Base-by-base conservation (phyloP, 2,113 vertebrate genomes). In the Megaptera novaeangliae region DNA sequence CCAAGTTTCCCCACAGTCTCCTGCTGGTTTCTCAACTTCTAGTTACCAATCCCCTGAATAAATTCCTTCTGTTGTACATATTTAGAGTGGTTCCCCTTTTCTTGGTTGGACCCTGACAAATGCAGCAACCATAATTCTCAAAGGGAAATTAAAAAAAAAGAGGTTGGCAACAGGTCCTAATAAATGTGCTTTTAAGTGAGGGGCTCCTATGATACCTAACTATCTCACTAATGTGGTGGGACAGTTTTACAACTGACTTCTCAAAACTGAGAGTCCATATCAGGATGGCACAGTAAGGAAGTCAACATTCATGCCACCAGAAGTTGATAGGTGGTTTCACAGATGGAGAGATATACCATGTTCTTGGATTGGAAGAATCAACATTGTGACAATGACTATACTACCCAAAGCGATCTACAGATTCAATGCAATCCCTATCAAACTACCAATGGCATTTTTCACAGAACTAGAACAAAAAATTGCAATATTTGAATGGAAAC, bases 1-100 rank as follows among this genome's bases (percentile, higher is more conserved):
- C 7, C 57, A 6, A 0, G 2, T 64, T 8, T 34, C 1, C 31
- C 18, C 2, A 8, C 4, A 34, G 39, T 49, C 36, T 64, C 4
- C 29, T 66, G 17, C 20, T 34, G 57, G n/a, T 5, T n/a, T 41
- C 72, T 27, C 49, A 25, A 17, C 25, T 23, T 36, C 63, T 29
- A 5, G 25, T 36, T 34, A 36, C 12, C 27, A 14, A 1, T 31
- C 13, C 21, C n/a, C 21, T 27, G n/a, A 44, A 77, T 17, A 29
- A 66, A n/a, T 49, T 18, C 18, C 27, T 49, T 31, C 25, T 44
- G 17, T 27, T 15, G 4, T 63, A n/a, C 34, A 13, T 63, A 36
- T 10, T 69, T 84, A 44, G 3, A 63, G 61, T 17, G 7, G 36
- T 8, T 59, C 57, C 46, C 8, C 3, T 13, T n/a, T 85, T 41